A percentile compares a stretch with the other conserved stretches of the same genome.
phyloP scores from a whole-genome alignment of 1,140 invertebrate species.

The Cydia pomonella region DNA sequence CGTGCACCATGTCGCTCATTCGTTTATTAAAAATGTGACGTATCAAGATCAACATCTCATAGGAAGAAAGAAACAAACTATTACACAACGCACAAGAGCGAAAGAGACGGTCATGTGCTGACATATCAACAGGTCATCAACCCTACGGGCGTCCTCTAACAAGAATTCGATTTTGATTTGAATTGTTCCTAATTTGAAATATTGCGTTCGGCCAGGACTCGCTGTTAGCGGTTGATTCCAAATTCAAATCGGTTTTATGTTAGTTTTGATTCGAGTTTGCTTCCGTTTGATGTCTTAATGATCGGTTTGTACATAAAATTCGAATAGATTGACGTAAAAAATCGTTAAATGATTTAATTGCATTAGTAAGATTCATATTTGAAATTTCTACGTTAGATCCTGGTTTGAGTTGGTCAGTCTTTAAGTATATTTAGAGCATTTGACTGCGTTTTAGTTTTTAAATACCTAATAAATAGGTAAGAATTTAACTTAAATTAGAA shows the following conservation, averaged over 20 bases:
- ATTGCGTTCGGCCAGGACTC: constrained; percentile 58
- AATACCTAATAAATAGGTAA: too few species aligned
- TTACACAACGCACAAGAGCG: constrained; percentile 46
- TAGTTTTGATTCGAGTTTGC: constrained; percentile 62
- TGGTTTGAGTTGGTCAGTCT: neutral
- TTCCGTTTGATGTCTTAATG: constrained; percentile 72
- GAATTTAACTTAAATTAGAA: too few species aligned
- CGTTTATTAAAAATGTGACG: constrained; percentile 81
- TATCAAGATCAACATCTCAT: constrained; percentile 80
- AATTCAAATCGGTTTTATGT: constrained; percentile 44
- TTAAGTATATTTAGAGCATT: neutral
- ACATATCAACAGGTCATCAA: constrained; percentile 79
- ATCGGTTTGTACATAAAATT: constrained; percentile 60
- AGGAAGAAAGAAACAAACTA: constrained; percentile 58
- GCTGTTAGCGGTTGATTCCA: constrained; percentile 16
- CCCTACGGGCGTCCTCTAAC: constrained; percentile 77
- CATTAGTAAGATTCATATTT: constrained; percentile 64
- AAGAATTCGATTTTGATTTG: constrained; percentile 79
- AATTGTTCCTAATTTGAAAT: constrained; percentile 79
- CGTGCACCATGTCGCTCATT: constrained; percentile 78
- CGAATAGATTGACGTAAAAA: constrained; percentile 56
- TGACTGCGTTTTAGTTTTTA: too few species aligned
- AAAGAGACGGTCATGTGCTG: constrained; percentile 68
- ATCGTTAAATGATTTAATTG: constrained; percentile 65
- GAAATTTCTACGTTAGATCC: constrained; percentile 6